Conservation (phyloP, 2,113 vertebrate species). For the Perognathus longimembris region DNA sequence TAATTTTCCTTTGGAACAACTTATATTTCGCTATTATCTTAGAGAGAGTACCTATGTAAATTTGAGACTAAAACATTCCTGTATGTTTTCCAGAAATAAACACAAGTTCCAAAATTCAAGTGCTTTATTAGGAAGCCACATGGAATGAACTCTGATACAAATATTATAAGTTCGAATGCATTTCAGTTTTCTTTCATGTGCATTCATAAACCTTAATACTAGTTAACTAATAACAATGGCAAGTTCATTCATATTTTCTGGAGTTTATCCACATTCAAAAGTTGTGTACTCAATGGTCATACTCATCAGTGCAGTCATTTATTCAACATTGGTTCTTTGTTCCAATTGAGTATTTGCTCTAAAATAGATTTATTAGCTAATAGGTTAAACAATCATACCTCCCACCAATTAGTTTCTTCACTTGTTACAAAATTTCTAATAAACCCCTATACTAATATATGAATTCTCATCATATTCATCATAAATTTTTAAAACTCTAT, state of each 20-base stretch:
- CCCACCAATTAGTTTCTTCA: too few species aligned
- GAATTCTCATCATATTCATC: not conserved
- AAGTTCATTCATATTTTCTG: not conserved
- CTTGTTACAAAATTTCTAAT: not conserved
- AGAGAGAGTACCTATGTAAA: not conserved
- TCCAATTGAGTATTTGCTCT: too few species aligned
- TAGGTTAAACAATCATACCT: too few species aligned
- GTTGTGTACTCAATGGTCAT: not conserved
- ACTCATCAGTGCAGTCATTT: too few species aligned
- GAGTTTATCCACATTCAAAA: not conserved
- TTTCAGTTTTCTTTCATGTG: not conserved
- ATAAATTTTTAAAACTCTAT: not conserved
- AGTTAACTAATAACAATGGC: slow-evolving; percentile 40
- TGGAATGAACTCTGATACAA: slow-evolving; percentile 34
- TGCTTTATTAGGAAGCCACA: slow-evolving; percentile 62
- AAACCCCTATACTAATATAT: not conserved
- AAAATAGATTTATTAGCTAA: too few species aligned
- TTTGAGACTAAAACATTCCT: not conserved
- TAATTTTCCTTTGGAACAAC: not conserved
- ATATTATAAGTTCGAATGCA: slow-evolving; percentile 26
- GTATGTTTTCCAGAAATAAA: slow-evolving; percentile 45
- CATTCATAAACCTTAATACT: not conserved
- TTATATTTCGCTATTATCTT: not conserved
- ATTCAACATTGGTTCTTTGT: too few species aligned
- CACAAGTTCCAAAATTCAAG: slow-evolving; percentile 73